Conservation (phyloP, 1,140 invertebrate species). For the Tetramorium alpestre region DNA sequence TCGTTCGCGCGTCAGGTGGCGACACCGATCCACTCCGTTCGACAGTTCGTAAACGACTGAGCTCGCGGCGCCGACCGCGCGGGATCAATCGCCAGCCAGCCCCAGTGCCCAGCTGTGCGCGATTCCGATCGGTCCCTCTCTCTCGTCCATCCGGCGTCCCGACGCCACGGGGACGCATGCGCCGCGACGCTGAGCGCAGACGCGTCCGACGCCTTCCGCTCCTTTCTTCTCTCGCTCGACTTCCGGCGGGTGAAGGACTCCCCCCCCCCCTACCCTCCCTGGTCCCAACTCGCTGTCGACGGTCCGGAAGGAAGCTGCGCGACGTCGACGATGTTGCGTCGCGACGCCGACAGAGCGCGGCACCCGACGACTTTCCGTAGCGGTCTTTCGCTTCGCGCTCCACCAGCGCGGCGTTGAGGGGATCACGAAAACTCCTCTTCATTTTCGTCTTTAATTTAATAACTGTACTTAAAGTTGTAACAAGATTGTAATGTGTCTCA, state of each 20-base stretch:
- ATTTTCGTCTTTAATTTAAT: neutral
- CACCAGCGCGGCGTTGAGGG: neutral
- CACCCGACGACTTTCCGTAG: neutral
- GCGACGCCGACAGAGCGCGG: slow-evolving; percentile 5
- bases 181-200: neutral
- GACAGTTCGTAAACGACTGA: slow-evolving; percentile 62
- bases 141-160: neutral
- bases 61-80: slow-evolving; percentile 27
- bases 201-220: no score
- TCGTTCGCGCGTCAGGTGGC: slow-evolving; percentile 59
- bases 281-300: neutral
- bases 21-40: slow-evolving; percentile 28
- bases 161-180: neutral
- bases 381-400: neutral
- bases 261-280: neutral
- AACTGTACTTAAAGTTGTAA: neutral
- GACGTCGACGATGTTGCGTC: neutral
- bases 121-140: neutral
- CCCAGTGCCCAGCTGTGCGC: slow-evolving; percentile 52
- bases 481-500: neutral
- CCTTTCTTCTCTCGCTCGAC: neutral
- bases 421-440: neutral
- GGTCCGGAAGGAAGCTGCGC: slow-evolving; percentile 14
- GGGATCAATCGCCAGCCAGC: slow-evolving; percentile 48
- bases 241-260: neutral